These are phyloP conservation scores for Chunga burmeisteri DNA, from an alignment of 2,113 vertebrate genomes.

Conservation along the genomic window DNA sequence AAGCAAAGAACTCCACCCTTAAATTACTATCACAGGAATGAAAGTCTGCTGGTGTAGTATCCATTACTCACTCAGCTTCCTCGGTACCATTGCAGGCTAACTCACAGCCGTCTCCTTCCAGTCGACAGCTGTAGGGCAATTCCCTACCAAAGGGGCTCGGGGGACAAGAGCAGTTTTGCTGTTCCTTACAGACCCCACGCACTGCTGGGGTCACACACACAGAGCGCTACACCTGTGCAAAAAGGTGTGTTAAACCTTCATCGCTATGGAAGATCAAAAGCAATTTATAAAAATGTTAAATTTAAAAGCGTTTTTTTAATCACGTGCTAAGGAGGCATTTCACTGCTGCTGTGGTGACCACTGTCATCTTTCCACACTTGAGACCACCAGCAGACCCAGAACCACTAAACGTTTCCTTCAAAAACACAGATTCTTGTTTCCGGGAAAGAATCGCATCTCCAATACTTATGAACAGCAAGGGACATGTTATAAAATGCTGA, in stretches of 20 bases:
- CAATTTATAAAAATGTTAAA: not conserved
- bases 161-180: not conserved
- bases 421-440: not conserved
- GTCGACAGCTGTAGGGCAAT: not conserved
- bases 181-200: not conserved
- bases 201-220: not conserved
- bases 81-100: rapidly evolving
- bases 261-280: not conserved
- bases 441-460: not conserved
- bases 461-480: not conserved
- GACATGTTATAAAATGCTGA: not conserved
- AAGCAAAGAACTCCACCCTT: not conserved
- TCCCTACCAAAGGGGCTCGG: not conserved
- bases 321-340: not conserved
- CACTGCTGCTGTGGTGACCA: not conserved
- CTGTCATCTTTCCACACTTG: not conserved
- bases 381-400: not conserved
- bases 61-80: not conserved
- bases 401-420: not conserved
- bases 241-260: not conserved
- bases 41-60: not conserved
- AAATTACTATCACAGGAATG: not conserved
- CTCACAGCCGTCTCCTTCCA: not conserved
- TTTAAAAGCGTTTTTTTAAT: not conserved
- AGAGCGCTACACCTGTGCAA: not conserved